Base-by-base conservation (phyloP, 1,140 invertebrate genomes). In the Theocolax elegans region DNA sequence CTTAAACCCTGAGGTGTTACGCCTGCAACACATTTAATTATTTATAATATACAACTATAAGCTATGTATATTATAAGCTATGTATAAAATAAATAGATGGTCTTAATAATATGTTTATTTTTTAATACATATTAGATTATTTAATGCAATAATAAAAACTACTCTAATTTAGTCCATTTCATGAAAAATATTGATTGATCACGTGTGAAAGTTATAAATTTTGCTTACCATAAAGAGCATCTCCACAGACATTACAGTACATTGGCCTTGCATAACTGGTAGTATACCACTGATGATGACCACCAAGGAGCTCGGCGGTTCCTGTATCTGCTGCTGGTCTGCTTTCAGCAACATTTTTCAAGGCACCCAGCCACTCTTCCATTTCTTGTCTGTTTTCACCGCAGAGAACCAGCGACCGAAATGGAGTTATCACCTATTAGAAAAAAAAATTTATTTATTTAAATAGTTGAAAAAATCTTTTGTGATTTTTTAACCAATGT, bases 161-260 rank as follows among this genome's bases (percentile, higher is more conserved):
- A 44, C 4, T 44, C 3, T n/a, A n/a, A n/a, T n/a, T n/a, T n/a
- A n/a, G n/a, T n/a, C n/a, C n/a, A n/a, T n/a, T n/a, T n/a, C n/a
- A n/a, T n/a, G n/a, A n/a, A n/a, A n/a, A n/a, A n/a, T n/a, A n/a
- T n/a, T n/a, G n/a, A n/a, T n/a, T n/a, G 10, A 9, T 44, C 21
- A 10, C 49, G 29, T 27, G n/a, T 27, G 6, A 27, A 51, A 27
- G 13, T 25, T 27, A 51, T 21, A 23, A 27, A 31, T 38, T 65
- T 44, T 72, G 71, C 76, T 83, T 84, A 90, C 89, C 89, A 71
- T 91, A 94, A 2, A 98, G 89, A 9, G 95, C 93, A 80, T 98
- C 96, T 56, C 94, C 87, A 82, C 97, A 99, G 31, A 98, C 94
- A 85, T 98, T 99, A 85, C 97, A 98, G 82, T 97, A 98, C 0